These are phyloP conservation scores for Anastatus disparis DNA, from an alignment of 1,140 invertebrate genomes.

Conservation along the genomic window DNA sequence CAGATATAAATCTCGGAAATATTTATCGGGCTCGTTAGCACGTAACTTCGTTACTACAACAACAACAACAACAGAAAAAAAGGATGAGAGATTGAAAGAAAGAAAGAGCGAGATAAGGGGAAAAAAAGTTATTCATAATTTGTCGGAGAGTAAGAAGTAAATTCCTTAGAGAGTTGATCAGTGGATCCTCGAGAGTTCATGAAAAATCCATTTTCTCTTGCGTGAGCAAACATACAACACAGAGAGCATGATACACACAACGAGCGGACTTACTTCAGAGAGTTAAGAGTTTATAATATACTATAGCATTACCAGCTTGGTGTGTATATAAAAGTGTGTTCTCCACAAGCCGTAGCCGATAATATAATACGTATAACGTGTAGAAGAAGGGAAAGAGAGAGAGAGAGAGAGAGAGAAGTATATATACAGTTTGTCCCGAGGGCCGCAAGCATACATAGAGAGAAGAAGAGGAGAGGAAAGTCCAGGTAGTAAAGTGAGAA, in stretches of 20 bases:
- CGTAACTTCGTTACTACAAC: too few relatives aligned
- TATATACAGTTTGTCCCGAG: slow-evolving; percentile 19
- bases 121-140: too few relatives aligned
- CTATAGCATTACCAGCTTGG: not conserved
- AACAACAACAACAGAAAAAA: too few relatives aligned
- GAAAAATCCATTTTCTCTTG: slow-evolving; percentile 1
- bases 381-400: not conserved
- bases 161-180: too few relatives aligned
- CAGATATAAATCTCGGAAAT: too few relatives aligned
- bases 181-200: not conserved
- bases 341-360: not conserved
- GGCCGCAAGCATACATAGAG: not conserved
- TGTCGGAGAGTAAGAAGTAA: too few relatives aligned
- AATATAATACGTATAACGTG: slow-evolving; percentile 19
- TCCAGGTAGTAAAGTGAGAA: slow-evolving; percentile 11
- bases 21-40: too few relatives aligned
- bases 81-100: too few relatives aligned
- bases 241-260: too few relatives aligned
- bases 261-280: too few relatives aligned
- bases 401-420: not conserved
- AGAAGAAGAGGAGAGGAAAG: not conserved
- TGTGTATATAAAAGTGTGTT: slow-evolving; percentile 6
- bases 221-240: not conserved
- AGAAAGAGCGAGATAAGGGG: too few relatives aligned
- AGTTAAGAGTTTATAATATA: too few relatives aligned